Conservation (phyloP, 2,113 vertebrate genomes). For the Emberiza fucata region DNA sequence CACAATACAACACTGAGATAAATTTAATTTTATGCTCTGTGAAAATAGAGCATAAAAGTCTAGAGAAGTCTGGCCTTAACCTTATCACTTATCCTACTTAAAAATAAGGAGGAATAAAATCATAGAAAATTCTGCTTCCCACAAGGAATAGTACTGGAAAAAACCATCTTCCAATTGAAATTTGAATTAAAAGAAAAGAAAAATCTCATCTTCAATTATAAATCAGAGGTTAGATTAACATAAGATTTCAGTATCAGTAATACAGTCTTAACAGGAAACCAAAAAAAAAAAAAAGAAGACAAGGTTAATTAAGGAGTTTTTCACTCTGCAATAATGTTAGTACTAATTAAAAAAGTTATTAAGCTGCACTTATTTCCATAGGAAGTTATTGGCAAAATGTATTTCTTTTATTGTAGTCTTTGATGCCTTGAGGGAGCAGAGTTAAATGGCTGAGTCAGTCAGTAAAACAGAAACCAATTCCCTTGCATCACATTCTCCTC, state of each 20-base stretch:
- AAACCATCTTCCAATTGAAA: not conserved
- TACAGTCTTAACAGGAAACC: not conserved
- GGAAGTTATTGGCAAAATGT: conserved; percentile 35
- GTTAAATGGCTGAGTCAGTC: conserved; percentile 59
- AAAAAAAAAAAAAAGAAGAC: not conserved
- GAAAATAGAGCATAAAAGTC: not conserved
- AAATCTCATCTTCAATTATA: not conserved
- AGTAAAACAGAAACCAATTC: conserved; percentile 60
- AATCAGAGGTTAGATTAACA: not conserved
- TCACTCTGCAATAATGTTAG: conserved; percentile 11
- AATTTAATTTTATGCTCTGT: not conserved
- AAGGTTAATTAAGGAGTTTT: conserved; percentile 55
- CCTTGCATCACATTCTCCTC: not conserved
- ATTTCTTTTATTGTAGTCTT: conserved; percentile 49
- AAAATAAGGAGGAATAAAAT: not conserved
- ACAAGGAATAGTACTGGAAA: not conserved
- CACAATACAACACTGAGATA: not conserved
- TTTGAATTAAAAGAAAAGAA: not conserved
- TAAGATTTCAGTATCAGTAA: not conserved
- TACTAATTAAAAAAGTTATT: conserved; percentile 25
- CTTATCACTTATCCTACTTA: not conserved
- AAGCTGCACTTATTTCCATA: conserved; percentile 51
- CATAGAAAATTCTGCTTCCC: not conserved
- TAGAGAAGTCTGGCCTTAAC: not conserved
- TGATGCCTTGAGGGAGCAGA: conserved; percentile 50